Evolutionary conservation across 1,140 invertebrate species (phyloP).

Genomic region (Drosophila pallidifrons): DNA sequence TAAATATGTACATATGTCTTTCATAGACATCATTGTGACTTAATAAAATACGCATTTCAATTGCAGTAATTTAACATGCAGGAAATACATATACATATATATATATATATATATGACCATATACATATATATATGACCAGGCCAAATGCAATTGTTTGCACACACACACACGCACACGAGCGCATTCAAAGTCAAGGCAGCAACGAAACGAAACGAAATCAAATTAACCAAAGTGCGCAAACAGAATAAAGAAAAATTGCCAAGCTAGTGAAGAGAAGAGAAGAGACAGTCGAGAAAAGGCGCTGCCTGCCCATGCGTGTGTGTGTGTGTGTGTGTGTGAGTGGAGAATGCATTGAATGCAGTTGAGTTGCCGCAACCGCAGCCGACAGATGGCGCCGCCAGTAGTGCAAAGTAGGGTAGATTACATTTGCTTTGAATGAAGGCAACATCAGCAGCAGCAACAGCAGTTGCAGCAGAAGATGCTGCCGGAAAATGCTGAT

Average conservation of each 20-base stretch:
- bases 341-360: slow-evolving; percentile 25
- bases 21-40: too few species aligned
- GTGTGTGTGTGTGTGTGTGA: not conserved
- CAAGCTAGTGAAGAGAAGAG: not conserved
- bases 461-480: slow-evolving; percentile 24
- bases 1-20: too few species aligned
- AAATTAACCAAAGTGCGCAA: slow-evolving; percentile 80
- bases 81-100: not conserved
- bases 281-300: not conserved
- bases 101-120: too few species aligned
- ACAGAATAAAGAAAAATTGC: slow-evolving; percentile 45
- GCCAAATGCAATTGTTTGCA: slow-evolving; percentile 12
- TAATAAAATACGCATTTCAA: slow-evolving; percentile 3
- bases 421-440: slow-evolving; percentile 71
- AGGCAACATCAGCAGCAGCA: not conserved
- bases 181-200: slow-evolving; percentile 46
- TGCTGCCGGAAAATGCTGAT: slow-evolving; percentile 50
- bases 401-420: slow-evolving; percentile 74
- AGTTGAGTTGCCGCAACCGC: slow-evolving; percentile 55
- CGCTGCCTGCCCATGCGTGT: not conserved
- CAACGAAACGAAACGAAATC: slow-evolving; percentile 66
- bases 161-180: slow-evolving; percentile 27
- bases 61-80: slow-evolving; percentile 4
- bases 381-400: slow-evolving; percentile 55
- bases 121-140: not conserved